These are phyloP conservation scores for Pocillopora meandrina DNA, from an alignment of 92 coral and sea anemone species.

Conservation along the genomic window DNA sequence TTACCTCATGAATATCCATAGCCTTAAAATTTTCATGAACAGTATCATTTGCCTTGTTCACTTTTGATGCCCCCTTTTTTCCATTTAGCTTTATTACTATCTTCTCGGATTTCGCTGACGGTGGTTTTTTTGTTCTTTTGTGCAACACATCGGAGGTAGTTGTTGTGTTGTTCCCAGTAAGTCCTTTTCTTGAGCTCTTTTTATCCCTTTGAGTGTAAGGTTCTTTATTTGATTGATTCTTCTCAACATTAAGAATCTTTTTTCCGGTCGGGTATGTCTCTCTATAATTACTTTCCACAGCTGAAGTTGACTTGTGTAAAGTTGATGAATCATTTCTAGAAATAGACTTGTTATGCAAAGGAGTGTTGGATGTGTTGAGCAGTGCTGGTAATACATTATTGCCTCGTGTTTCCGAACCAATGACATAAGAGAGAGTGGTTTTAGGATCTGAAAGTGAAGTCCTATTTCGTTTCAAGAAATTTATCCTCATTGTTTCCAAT, in stretches of 20 bases:
- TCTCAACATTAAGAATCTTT: not conserved
- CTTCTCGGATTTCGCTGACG: conserved; percentile 6
- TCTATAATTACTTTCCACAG: too few relatives aligned
- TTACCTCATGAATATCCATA: not conserved
- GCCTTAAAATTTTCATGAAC: not conserved
- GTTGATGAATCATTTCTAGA: not conserved
- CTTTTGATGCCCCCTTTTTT: not conserved
- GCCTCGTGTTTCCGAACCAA: not conserved
- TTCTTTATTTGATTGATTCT: not conserved
- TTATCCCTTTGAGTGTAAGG: not conserved
- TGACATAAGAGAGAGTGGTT: not conserved
- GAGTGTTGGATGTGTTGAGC: not conserved
- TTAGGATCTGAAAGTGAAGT: not conserved
- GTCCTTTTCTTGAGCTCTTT: not conserved
- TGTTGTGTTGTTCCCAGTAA: too few relatives aligned
- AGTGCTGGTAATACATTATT: not conserved
- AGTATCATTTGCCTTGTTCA: not conserved
- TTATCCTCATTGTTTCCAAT: conserved; percentile 13
- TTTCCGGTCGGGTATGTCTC: not conserved
- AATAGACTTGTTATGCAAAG: not conserved
- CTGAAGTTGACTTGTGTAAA: not conserved
- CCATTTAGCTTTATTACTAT: conserved; percentile 4
- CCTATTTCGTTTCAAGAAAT: conserved; percentile 8
- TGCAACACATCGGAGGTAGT: too few relatives aligned
- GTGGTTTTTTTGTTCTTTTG: too few relatives aligned